phyloP scores from a whole-genome alignment of 2,113 vertebrate species.

The Dendropsophus ebraccatus region DNA sequence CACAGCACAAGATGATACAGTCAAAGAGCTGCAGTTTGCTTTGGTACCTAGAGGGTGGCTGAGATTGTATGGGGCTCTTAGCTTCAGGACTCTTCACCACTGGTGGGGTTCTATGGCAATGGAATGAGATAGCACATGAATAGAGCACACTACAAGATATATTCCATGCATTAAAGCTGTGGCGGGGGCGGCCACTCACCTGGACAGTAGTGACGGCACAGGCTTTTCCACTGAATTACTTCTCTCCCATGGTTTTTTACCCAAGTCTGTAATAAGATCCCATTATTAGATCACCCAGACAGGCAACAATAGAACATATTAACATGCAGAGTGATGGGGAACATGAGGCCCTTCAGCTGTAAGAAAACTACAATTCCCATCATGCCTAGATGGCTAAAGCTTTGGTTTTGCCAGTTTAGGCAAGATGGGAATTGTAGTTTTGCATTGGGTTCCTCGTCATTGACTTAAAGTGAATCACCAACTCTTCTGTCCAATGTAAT shows the following conservation, averaged over 20 bases:
- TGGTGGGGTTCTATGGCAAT: conserved; percentile 78
- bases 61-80: conserved; percentile 80
- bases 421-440: too few species aligned
- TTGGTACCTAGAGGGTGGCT: conserved; percentile 81
- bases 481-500: too few species aligned
- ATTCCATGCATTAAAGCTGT: conserved; percentile 15
- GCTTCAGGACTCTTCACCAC: conserved; percentile 81
- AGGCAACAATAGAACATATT: too few species aligned
- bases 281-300: not conserved
- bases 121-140: conserved; percentile 76
- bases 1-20: conserved; percentile 64
- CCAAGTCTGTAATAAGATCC: conserved; percentile 76
- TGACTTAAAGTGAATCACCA: too few species aligned
- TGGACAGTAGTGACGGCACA: conserved; percentile 85
- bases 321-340: too few species aligned
- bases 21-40: conserved; percentile 60
- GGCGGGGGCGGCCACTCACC: conserved; percentile 71
- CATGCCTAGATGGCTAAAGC: too few species aligned
- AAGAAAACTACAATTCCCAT: too few species aligned
- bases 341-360: too few species aligned
- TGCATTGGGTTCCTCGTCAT: too few species aligned
- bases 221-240: conserved; percentile 96
- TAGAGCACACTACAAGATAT: conserved; percentile 19
- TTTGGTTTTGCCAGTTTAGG: too few species aligned
- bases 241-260: conserved; percentile 97